These are phyloP conservation scores for Mercenaria mercenaria DNA, from an alignment of 1,140 invertebrate species.

Conservation along the genomic window DNA sequence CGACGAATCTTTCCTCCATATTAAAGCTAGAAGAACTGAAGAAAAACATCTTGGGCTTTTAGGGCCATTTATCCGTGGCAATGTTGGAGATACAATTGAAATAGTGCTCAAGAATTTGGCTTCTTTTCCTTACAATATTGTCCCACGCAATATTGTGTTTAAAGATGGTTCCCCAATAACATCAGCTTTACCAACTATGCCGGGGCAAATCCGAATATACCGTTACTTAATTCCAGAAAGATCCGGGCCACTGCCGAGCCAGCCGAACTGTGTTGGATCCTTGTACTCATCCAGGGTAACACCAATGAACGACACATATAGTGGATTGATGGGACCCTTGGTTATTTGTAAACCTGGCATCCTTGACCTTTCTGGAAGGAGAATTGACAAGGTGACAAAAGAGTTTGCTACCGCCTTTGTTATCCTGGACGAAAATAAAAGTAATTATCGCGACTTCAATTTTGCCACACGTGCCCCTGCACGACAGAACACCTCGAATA, in stretches of 20 bases:
- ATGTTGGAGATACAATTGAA: constrained; percentile 76
- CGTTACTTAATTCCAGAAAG: constrained; percentile 74
- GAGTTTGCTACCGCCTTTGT: constrained; percentile 78
- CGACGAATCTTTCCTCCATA: constrained; percentile 71
- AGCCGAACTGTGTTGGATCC: constrained; percentile 79
- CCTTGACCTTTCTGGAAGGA: constrained; percentile 52
- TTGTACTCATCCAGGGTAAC: constrained; percentile 80
- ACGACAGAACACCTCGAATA: constrained; percentile 15
- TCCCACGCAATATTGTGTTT: constrained; percentile 68
- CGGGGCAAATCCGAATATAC: constrained; percentile 68
- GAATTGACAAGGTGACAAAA: constrained; percentile 69
- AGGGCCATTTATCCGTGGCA: constrained; percentile 78
- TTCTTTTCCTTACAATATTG: constrained; percentile 67
- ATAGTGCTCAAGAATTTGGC: constrained; percentile 68
- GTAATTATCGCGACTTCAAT: constrained; percentile 79
- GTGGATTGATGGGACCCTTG: constrained; percentile 79
- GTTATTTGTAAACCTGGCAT: constrained; percentile 75
- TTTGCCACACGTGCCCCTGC: constrained; percentile 71
- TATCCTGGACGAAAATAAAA: constrained; percentile 79
- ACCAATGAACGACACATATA: constrained; percentile 73
- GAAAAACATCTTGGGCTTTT: constrained; percentile 76
- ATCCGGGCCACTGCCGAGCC: constrained; percentile 73
- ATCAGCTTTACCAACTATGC: constrained; percentile 20
- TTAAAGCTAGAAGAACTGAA: constrained; percentile 58
- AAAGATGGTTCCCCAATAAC: constrained; percentile 10